Base-by-base conservation (phyloP, 2,113 vertebrate species). In the Podilymbus podiceps region DNA sequence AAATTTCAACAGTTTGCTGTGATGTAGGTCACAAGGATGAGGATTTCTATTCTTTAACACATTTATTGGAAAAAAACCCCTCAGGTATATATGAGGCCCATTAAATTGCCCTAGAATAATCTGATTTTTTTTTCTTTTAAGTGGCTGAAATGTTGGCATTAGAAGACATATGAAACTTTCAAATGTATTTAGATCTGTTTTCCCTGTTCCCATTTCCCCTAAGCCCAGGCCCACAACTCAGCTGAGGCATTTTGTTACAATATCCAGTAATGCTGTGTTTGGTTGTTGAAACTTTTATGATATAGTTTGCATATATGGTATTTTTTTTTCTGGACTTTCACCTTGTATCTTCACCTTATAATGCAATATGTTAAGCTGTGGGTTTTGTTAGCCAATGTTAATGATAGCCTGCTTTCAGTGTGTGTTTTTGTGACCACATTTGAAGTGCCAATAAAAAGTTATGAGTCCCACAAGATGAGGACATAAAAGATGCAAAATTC, bases 401-500 rank as follows among this genome's bases (percentile, higher is more conserved):
- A 81, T 66, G 60, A 15, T 74, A 90, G 59, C 60, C 76, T 95
- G 31, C 44, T 95, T 83, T 90, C 76, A 88, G 30, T 89, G 63
- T 80, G 30, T 78, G 94, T 95, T 97, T 97, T 95, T 96, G 92
- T 92, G 90, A 85, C 79, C 60, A 31, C 52, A 49, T 77, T 76
- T 90, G 82, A 95, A 86, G 25, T 84, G 72, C 47, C 27, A 33
- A 86, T 96, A 94, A 95, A 93, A 96, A 86, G 60, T 95, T 95
- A 90, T 2, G 76, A 71, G 66, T 93, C 81, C 52, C 93, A 88
- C 63, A 93, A 92, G 93, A 71, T 67, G 47, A 93, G 75, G 75
- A 91, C 44, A 73, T 96, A 93, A 95, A 96, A 95, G 69, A 85
- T 88, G 76, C 42, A 93, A 96, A 95, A 90, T 88, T 88, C 79